A percentile compares a stretch with the other conserved stretches of the same genome.
phyloP scores from a whole-genome alignment of 1,140 invertebrate species.

The Sipha flava region DNA sequence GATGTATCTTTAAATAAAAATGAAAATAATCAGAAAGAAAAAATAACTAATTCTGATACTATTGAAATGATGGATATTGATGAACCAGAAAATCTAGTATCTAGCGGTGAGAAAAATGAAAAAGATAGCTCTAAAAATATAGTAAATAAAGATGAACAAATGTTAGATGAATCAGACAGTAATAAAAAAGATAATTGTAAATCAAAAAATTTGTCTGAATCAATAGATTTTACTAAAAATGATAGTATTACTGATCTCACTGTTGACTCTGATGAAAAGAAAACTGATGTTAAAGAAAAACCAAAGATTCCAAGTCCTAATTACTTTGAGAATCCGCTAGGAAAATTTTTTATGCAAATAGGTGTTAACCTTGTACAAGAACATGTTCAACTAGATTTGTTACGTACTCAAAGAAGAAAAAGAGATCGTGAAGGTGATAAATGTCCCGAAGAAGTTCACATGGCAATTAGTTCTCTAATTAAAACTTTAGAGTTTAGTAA shows the following conservation, averaged over 20 bases:
- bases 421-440: constrained; percentile 55
- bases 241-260: constrained; percentile 37
- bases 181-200: constrained; percentile 35
- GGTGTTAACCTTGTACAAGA: constrained; percentile 86
- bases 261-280: constrained; percentile 33
- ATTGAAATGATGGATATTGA: constrained; percentile 43
- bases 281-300: constrained; percentile 35
- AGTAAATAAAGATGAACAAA: constrained; percentile 36
- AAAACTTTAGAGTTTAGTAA: constrained; percentile 80
- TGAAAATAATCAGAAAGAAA: constrained; percentile 42
- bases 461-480: constrained; percentile 66
- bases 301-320: constrained; percentile 37
- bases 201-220: constrained; percentile 36
- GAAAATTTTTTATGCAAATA: constrained; percentile 87
- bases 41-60: constrained; percentile 45
- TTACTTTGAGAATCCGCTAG: constrained; percentile 77
- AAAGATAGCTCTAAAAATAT: constrained; percentile 34
- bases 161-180: constrained; percentile 35
- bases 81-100: constrained; percentile 45
- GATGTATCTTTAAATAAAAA: constrained; percentile 37
- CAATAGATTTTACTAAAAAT: constrained; percentile 42
- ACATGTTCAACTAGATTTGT: constrained; percentile 81
- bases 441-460: constrained; percentile 59
- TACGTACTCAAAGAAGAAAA: constrained; percentile 78
- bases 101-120: background rate